Evolutionary conservation across 2,888 invertebrate species (phyloP), one percentile per base, ranked within the genome.

Genomic region (Crepidodera aurea): DNA sequence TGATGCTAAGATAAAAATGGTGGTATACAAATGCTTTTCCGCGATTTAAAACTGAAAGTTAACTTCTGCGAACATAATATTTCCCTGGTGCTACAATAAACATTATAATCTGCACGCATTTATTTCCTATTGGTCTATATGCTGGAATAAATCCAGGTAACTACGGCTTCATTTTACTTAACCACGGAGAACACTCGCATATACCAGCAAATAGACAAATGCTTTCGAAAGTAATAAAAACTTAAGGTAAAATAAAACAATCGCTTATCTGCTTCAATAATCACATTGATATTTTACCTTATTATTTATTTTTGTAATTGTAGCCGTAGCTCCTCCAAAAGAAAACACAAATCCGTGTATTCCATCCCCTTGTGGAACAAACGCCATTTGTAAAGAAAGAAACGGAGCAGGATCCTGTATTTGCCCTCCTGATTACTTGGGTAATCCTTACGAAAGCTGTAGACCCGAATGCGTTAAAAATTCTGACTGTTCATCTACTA

Each of bases 361-460:
- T 59, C 88, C 88, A 69, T 88, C 87, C 67, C 90, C 90, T 29
- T 92, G 92, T 75, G 92, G 91, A 67, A 84, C 87, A 50, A 90
- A 90, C 76, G 83, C 89, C 16, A 58, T 85, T 65, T 90, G 90
- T 75, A 85, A 84, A 75, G 84, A 85, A 74, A 84, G 84, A 54
- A 86, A 87, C 70, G 83, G 84, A 55, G 86, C 87, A 63, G 88
- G 88, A 32, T 83, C 87, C n/a, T 92, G 92, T 72, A 83, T 85
- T 60, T 92, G 92, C 73, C 82, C 86, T 44, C 84, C 87, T 48
- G 89, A 88, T 15, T 91, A 89, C 76, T 87, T 88, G 69, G 93
- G 92, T 54, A 89, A 91, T 78, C 92, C 92, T 27, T 90, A 90
- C 70, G 89, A 89, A 80, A 88, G 89, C 15, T 91, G 91, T 78